Conservation (phyloP, 1,140 invertebrate genomes). For the Orchestia grillus region DNA sequence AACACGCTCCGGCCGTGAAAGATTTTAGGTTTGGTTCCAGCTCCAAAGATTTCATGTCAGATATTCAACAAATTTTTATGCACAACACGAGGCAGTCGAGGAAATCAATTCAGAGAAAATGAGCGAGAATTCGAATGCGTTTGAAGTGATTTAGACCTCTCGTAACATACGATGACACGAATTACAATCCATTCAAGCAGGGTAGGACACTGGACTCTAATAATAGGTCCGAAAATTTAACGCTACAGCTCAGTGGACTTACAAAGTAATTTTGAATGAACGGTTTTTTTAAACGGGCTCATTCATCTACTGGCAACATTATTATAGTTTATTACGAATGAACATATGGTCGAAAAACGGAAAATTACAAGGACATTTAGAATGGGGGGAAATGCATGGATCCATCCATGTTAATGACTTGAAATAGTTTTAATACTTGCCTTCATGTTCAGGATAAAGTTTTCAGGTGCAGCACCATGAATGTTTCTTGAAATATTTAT, state of each 20-base stretch:
- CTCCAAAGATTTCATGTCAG: not conserved
- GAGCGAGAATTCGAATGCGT: not conserved
- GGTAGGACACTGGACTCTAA: not conserved
- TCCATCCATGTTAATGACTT: too few relatives aligned
- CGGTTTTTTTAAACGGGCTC: not conserved
- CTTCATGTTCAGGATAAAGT: too few relatives aligned
- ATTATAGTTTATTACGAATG: not conserved
- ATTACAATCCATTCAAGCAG: not conserved
- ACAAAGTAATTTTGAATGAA: not conserved
- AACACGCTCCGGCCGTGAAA: not conserved
- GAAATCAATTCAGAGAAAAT: not conserved
- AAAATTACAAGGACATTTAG: too few relatives aligned
- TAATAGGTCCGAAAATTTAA: not conserved
- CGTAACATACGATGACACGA: not conserved
- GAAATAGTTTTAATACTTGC: too few relatives aligned
- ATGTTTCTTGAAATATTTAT: too few relatives aligned
- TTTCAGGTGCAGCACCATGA: too few relatives aligned
- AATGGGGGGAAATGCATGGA: too few relatives aligned
- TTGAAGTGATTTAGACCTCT: not conserved
- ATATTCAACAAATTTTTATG: not conserved
- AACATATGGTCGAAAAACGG: too few relatives aligned
- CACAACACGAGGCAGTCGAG: not conserved
- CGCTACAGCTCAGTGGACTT: not conserved
- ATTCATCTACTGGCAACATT: not conserved
- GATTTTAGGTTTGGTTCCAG: not conserved